Conservation (phyloP, 2,888 invertebrate species). For the Hermaeophaga mercurialis region DNA sequence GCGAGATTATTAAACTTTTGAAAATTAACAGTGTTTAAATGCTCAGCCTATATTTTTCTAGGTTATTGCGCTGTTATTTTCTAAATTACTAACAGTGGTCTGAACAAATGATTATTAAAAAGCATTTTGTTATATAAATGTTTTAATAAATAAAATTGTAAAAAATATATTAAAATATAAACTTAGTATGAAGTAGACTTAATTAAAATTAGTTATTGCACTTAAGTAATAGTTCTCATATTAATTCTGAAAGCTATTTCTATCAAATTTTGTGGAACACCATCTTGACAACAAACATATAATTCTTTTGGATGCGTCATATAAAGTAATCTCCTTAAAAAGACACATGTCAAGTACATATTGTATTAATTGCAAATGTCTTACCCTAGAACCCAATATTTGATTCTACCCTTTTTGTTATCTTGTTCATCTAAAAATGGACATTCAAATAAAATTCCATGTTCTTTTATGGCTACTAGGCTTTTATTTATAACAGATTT, state of each 20-base stretch:
- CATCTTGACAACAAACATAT: conserved; percentile 86
- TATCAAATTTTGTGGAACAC: conserved; percentile 84
- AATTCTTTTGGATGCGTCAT: conserved; percentile 79
- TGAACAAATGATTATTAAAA: no score
- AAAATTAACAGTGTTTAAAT: no score
- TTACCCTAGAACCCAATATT: conserved; percentile 84
- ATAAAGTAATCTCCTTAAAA: conserved; percentile 67
- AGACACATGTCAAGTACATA: conserved; percentile 1
- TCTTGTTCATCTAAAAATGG: conserved; percentile 56
- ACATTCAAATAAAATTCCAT: conserved; percentile 77
- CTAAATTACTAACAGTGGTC: no score
- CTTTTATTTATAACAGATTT: conserved; percentile 69
- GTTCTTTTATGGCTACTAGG: conserved; percentile 80
- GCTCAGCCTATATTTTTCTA: no score
- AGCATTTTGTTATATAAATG: no score
- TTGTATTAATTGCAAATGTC: conserved; percentile 38
- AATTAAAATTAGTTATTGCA: conserved; percentile 4
- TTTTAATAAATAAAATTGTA: no score
- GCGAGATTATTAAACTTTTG: no score
- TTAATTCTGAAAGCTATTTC: conserved; percentile 79
- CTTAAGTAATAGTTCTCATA: conserved; percentile 23
- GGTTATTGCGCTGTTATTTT: no score
- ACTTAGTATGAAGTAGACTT: not conserved
- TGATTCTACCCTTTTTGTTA: conserved; percentile 59
- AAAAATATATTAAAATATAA: not conserved